These are phyloP conservation scores for Anastatus disparis DNA, from an alignment of 1,140 invertebrate genomes.

Conservation along the genomic window DNA sequence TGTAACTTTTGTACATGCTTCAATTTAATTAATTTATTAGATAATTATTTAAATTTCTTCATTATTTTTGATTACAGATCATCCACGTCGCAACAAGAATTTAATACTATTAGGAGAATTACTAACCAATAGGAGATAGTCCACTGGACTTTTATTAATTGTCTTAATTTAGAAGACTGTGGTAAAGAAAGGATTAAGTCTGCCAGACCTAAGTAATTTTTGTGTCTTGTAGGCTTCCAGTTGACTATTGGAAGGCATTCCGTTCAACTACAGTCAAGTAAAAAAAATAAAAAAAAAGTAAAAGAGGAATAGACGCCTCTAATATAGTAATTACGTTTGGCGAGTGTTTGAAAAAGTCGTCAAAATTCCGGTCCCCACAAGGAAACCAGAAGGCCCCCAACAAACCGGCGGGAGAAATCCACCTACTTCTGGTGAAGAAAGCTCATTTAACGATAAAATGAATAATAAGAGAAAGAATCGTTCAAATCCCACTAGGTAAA, in stretches of 20 bases:
- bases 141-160: not conserved
- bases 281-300: no score
- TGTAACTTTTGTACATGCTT: no score
- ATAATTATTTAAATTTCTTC: no score
- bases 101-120: not conserved
- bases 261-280: not conserved
- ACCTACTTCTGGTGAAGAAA: constrained; percentile 58
- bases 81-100: not conserved
- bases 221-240: no score
- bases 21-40: no score
- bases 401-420: constrained; percentile 66
- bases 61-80: constrained; percentile 16
- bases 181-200: not conserved
- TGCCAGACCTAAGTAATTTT: not conserved
- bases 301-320: constrained; percentile 25
- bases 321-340: constrained; percentile 31
- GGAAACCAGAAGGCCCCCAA: constrained; percentile 68
- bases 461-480: constrained; percentile 67
- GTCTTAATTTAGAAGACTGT: not conserved
- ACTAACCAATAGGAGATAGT: not conserved
- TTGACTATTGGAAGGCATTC: constrained; percentile 12
- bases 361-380: constrained; percentile 73
- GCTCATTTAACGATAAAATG: constrained; percentile 65
- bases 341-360: constrained; percentile 60
- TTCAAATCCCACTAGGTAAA: constrained; percentile 57